Percentiles rank a stretch among this genome's conserved stretches.
Conservation (phyloP, 1,140 invertebrate genomes). For the Bradysia coprophila region DNA sequence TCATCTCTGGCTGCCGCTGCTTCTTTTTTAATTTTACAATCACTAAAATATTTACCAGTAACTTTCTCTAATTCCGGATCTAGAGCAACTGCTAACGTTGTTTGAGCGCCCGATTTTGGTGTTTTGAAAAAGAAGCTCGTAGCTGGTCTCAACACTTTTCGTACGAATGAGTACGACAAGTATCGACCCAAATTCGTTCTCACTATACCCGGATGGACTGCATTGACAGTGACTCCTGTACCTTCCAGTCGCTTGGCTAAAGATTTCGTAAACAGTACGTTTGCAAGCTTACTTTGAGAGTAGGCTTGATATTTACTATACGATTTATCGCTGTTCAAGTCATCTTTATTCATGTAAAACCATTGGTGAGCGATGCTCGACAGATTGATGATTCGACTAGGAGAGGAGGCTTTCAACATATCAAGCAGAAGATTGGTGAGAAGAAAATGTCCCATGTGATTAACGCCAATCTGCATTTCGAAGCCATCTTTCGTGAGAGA, state of each 20-base stretch:
- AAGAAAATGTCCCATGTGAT: constrained; percentile 71
- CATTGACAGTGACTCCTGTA: constrained; percentile 41
- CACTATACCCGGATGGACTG: constrained; percentile 52
- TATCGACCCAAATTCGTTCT: constrained; percentile 56
- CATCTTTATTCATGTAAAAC: constrained; percentile 45
- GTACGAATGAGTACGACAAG: constrained; percentile 22
- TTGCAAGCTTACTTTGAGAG: constrained; percentile 54
- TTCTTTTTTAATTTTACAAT: constrained; percentile 29
- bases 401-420: constrained; percentile 26
- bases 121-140: constrained; percentile 32
- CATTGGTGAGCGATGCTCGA: constrained; percentile 22
- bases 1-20: constrained; percentile 25
- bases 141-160: constrained; percentile 11
- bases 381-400: constrained; percentile 29
- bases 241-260: constrained; percentile 34
- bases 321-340: constrained; percentile 39
- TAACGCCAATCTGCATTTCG: constrained; percentile 59
- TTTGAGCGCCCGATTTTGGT: constrained; percentile 54
- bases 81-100: constrained; percentile 56
- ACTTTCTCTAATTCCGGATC: constrained; percentile 46
- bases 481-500: constrained; percentile 53
- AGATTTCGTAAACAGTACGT: constrained; percentile 50
- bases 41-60: constrained; percentile 36
- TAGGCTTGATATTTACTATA: constrained; percentile 42
- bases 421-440: constrained; percentile 59